Base-by-base conservation (phyloP, 2,113 vertebrate species). In the Hystrix brachyura region DNA sequence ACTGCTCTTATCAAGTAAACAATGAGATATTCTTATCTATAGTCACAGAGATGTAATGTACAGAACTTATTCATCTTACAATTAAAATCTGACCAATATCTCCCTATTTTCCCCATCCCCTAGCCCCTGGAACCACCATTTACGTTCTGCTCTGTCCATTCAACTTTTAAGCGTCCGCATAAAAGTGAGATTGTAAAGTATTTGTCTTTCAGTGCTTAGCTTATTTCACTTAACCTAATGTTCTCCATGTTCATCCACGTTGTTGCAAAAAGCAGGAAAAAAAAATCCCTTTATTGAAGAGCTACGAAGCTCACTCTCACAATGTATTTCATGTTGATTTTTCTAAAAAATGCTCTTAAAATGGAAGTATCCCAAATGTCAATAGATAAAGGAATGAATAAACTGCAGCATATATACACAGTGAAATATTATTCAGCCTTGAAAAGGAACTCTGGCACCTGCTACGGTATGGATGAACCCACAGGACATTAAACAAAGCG, bases 261-360 rank as follows among this genome's bases (percentile, higher is more conserved):
- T 91, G 64, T 46, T 67, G 38, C 19, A 72, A 72, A 43, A 23
- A 19, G 18, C 69, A 43, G 19, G 14, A 21, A 38, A 38, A 2
- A 85, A 69, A 78, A 91, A 83, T 65, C 67, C 15, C 60, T 83
- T 64, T 84, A 96, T 48, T 93, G n/a, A 92, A 87, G n/a, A 94
- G 13, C 71, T 80, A 53, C 19, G 79, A 14, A 96, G n/a, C 34
- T 80, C 14, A 71, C 34, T 51, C 65, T 96, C 65, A 3, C 27
- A 80, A 93, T 34, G 48, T 57, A 90, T 71, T 82, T 78, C n/a
- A 91, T 2, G 2, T n/a, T 51, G 29, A 14, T 55, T 60, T 93
- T 84, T 83, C 74, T 85, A 48, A 55, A 62, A 85, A 64, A 65
- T 23, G 53, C 64, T 85, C 64, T 64, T 88, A 84, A 65, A 25